Percentiles rank a stretch among this genome's conserved stretches.
phyloP scores from a whole-genome alignment of 2,797 vertebrate genomes.

The Perodicticus potto region DNA sequence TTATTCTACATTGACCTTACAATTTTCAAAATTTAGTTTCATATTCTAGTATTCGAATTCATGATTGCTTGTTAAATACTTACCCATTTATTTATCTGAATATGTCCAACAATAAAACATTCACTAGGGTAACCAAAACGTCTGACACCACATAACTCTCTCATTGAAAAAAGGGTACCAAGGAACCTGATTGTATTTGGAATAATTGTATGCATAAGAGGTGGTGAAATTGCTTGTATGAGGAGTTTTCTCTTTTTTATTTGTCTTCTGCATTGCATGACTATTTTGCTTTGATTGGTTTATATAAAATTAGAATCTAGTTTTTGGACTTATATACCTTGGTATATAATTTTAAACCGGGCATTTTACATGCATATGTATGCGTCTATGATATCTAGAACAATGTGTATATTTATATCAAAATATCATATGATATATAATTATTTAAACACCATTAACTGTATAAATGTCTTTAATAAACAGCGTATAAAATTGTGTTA shows the following conservation, averaged over 20 bases:
- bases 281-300: neutral
- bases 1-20: neutral
- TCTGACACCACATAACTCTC: too few species aligned
- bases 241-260: neutral
- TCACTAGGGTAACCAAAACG: neutral
- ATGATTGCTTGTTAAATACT: neutral
- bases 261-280: neutral
- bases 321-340: neutral
- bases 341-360: neutral
- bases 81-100: neutral
- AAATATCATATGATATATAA: neutral
- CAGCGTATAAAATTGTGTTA: neutral
- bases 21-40: neutral
- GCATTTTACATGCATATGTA: neutral
- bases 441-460: neutral
- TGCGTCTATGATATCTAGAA: neutral
- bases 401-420: neutral
- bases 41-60: neutral
- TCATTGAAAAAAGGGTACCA: neutral
- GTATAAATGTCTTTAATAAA: neutral
- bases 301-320: neutral
- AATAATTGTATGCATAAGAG: neutral
- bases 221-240: neutral
- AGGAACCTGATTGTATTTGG: neutral
- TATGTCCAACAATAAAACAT: neutral